These are phyloP conservation scores for Danionella dracula DNA, from an alignment of 2,797 vertebrate species.

Conservation along the genomic window DNA sequence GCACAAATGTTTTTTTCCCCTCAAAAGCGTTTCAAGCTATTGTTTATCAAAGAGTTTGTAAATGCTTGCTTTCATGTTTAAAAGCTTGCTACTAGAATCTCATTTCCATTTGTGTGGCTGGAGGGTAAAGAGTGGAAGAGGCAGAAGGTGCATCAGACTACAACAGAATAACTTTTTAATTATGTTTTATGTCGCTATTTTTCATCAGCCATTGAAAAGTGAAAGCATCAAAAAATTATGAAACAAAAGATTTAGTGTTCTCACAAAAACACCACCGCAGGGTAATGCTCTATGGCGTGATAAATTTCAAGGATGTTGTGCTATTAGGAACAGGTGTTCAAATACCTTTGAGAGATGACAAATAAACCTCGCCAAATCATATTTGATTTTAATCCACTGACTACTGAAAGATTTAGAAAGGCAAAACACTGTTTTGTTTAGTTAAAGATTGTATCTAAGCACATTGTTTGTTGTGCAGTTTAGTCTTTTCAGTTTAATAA, in stretches of 20 bases:
- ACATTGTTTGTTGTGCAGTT: too few relatives aligned
- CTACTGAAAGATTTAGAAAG: too few relatives aligned
- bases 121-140: slow-evolving; percentile 9
- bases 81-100: not conserved
- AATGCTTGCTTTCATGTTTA: slow-evolving; percentile 31
- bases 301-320: slow-evolving; percentile 7
- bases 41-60: slow-evolving; percentile 30
- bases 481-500: too few relatives aligned
- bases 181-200: slow-evolving; percentile 48
- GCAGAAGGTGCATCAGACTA: slow-evolving; percentile 2
- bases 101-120: slow-evolving; percentile 38
- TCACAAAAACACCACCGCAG: slow-evolving; percentile 28
- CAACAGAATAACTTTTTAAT: slow-evolving; percentile 47
- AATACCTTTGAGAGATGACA: slow-evolving; percentile 2
- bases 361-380: too few relatives aligned
- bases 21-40: slow-evolving; percentile 4
- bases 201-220: slow-evolving; percentile 41
- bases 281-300: not conserved
- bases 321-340: not conserved
- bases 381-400: too few relatives aligned
- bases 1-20: slow-evolving; percentile 20
- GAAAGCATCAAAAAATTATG: slow-evolving; percentile 43
- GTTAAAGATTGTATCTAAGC: too few relatives aligned
- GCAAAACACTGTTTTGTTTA: too few relatives aligned
- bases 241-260: slow-evolving; percentile 43